Evolutionary conservation across 37 sponge, comb jelly and placozoan species (phyloP), one percentile per base, ranked within the genome.

Genomic region (Axinella damicornis): DNA sequence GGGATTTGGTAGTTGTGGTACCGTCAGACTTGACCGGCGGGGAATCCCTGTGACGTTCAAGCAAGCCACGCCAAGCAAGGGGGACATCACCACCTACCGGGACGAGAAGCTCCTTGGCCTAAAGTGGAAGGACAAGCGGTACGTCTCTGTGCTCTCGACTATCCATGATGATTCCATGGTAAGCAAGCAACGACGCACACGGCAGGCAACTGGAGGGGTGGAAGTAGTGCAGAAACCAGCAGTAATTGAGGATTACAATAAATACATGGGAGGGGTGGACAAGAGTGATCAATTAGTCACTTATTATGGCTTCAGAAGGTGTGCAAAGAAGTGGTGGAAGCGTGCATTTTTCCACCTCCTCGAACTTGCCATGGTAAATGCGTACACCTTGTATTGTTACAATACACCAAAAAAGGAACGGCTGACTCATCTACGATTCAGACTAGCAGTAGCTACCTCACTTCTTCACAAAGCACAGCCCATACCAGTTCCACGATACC

Each of bases 1-100:
- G 83, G 89, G 46, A 6, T 76, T 83, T 58, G 90, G 90, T 11
- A 60, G 65, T 2, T 76, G 78, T 55, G 90, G 90, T 16, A 89
- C 90, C 34, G 31, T 71, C 18, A 19, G 79, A 13, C 0, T 57
- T 17, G 71, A 83, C 58, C 27, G 90, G 38, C 25, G 39, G 36
- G 90, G 85, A 14, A 25, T 89, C 0, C 90, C 90, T 9, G 6
- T 55, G 21, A 36, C 30, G 16, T 46, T 85, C 61, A 82, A 65
- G 34, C 32, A 17, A 18, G 28, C 59, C 18, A 54, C 30, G 27
- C 59, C 55, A 58, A 41, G 52, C 41, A 75, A 75, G 25, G 86
- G 85, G 17, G 79, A 77, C 16, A 57, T 78, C 14, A 22, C 22
- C 4, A 28, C 17, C 1, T 25, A 38, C 30, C 28, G 4, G 27